phyloP scores from a whole-genome alignment of 35 echinoderm and acorn worm genomes.

The Anneissia japonica region DNA sequence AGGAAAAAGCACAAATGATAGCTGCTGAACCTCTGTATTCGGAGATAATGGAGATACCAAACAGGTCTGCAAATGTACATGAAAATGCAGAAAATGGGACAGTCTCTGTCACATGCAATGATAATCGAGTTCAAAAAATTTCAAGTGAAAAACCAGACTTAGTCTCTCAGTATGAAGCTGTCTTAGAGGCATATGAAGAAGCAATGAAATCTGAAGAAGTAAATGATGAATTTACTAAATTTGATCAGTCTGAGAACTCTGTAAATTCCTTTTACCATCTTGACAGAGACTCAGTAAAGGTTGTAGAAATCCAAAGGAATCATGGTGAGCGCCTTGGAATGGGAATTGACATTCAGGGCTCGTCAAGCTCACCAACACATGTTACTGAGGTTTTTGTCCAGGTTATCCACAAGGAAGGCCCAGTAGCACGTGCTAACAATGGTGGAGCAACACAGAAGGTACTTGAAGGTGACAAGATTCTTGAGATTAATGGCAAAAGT shows the following conservation, averaged over 20 bases:
- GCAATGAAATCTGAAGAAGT: neutral
- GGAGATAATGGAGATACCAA: neutral
- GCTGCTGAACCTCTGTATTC: neutral
- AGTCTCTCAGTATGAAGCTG: neutral
- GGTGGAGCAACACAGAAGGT: slow-evolving; percentile 22
- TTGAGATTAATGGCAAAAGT: slow-evolving; percentile 42
- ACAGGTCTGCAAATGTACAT: neutral
- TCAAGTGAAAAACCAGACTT: neutral
- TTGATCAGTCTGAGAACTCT: neutral
- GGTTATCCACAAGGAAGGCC: slow-evolving; percentile 54
- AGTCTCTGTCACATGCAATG: too few species aligned
- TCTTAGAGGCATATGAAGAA: neutral
- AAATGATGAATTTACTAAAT: neutral
- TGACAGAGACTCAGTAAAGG: slow-evolving; percentile 9
- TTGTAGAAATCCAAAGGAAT: slow-evolving; percentile 45
- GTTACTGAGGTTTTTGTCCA: slow-evolving; percentile 74
- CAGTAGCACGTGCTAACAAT: slow-evolving; percentile 54
- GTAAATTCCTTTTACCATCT: neutral
- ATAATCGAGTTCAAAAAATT: neutral
- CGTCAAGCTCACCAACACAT: slow-evolving; percentile 38
- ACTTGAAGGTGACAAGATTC: slow-evolving; percentile 57
- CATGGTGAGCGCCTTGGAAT: slow-evolving; percentile 79
- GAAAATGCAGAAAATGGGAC: neutral
- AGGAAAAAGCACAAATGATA: neutral
- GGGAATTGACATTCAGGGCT: slow-evolving; percentile 88